Conservation (phyloP, 2,888 invertebrate genomes). For the Zhuqinia jingwanae region DNA sequence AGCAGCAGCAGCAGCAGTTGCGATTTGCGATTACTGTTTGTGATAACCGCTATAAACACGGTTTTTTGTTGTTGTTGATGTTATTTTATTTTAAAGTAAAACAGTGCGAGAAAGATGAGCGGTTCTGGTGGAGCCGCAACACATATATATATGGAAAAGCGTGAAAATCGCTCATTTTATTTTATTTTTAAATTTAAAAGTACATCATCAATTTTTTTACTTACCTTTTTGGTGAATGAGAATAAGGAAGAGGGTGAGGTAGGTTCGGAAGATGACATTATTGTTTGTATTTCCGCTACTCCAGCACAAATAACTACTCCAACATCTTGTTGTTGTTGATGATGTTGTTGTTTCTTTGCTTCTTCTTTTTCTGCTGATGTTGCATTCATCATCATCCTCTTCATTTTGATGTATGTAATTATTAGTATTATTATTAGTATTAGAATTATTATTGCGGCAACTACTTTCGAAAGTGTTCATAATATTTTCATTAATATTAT, state of each 20-base stretch:
- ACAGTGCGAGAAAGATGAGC: no score
- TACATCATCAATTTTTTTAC: not conserved
- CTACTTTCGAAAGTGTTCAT: not conserved
- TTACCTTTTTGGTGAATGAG: constrained; percentile 64
- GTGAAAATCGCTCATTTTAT: no score
- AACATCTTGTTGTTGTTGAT: not conserved
- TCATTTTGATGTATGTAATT: not conserved
- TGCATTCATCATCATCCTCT: not conserved
- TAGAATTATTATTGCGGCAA: not conserved
- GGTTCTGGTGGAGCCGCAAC: no score
- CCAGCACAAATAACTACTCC: not conserved
- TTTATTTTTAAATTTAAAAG: no score
- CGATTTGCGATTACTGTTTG: no score
- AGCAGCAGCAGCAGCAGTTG: no score
- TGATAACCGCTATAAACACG: no score
- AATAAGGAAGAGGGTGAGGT: constrained; percentile 64
- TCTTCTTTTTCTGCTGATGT: not conserved
- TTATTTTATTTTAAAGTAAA: no score
- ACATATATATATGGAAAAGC: no score
- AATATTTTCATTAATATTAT: not conserved
- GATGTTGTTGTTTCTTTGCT: not conserved
- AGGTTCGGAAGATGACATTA: constrained; percentile 53
- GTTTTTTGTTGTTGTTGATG: no score
- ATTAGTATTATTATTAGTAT: not conserved
- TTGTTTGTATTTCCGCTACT: constrained; percentile 19